Conservation (phyloP, 2,113 vertebrate genomes). For the Addax nasomaculatus region DNA sequence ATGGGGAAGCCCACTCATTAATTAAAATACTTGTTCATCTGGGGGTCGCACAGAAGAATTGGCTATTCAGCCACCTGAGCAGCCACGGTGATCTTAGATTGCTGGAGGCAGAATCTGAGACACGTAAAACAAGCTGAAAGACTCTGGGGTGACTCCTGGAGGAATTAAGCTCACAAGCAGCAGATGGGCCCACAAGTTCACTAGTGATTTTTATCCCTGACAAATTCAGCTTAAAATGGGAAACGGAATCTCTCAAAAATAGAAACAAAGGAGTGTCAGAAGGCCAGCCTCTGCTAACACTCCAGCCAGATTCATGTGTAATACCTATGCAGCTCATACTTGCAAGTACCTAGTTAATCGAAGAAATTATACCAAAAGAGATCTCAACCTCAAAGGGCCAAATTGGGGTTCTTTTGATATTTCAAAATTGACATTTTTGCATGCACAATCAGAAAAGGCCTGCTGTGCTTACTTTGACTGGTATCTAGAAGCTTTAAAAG, state of each 20-base stretch:
- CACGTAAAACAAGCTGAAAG: accelerated
- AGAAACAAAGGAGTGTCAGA: neutral
- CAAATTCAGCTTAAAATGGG: neutral
- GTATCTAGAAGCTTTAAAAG: neutral
- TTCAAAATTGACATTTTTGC: neutral
- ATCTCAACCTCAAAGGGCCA: neutral
- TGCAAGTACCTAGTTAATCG: neutral
- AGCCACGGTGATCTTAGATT: neutral
- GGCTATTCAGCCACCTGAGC: neutral
- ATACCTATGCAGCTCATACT: neutral
- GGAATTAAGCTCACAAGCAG: neutral
- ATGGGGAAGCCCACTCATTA: neutral
- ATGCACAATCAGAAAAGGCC: neutral
- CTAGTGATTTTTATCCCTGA: neutral
- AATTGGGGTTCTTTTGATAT: neutral
- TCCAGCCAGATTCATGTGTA: neutral
- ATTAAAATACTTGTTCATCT: neutral
- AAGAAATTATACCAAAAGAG: neutral
- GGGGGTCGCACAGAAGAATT: accelerated
- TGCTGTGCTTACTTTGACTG: neutral
- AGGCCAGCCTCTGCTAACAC: neutral
- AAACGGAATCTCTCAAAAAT: neutral
- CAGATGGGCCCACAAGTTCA: neutral
- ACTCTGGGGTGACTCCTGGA: neutral
- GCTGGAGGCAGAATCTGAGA: neutral